Conservation (phyloP, 2,113 vertebrate species). For the Cottus gobio region DNA sequence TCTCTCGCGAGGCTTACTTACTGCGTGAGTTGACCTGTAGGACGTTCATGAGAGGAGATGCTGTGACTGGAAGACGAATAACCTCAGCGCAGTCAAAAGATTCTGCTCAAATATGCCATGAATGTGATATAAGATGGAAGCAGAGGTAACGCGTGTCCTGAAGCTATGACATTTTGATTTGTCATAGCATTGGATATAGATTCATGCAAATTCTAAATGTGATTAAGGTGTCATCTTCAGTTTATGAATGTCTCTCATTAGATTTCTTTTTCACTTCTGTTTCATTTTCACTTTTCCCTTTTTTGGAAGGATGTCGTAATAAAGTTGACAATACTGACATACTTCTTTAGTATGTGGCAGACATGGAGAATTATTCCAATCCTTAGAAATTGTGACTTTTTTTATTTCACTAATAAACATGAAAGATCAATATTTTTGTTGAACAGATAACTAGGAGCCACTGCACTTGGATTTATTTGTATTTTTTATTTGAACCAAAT, state of each 20-base stretch:
- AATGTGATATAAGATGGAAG: not conserved
- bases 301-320: constrained; percentile 1
- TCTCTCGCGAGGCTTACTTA: not conserved
- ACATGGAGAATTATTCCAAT: not conserved
- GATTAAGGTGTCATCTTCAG: constrained; percentile 8
- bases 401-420: not conserved
- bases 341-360: not conserved
- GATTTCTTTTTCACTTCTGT: not conserved
- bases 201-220: constrained; percentile 22
- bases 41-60: not conserved
- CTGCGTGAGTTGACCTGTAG: not conserved
- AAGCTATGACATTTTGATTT: not conserved
- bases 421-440: not conserved
- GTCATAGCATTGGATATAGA: constrained; percentile 9
- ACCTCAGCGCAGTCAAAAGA: not conserved
- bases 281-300: not conserved
- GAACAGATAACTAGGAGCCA: not conserved
- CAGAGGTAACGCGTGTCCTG: not conserved
- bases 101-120: constrained; percentile 1
- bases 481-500: not conserved
- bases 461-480: not conserved
- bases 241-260: constrained; percentile 11
- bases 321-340: constrained; percentile 2
- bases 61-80: constrained; percentile 10
- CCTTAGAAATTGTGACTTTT: not conserved